Conservation (phyloP, 1,140 invertebrate species). For the Sinella curviseta region DNA sequence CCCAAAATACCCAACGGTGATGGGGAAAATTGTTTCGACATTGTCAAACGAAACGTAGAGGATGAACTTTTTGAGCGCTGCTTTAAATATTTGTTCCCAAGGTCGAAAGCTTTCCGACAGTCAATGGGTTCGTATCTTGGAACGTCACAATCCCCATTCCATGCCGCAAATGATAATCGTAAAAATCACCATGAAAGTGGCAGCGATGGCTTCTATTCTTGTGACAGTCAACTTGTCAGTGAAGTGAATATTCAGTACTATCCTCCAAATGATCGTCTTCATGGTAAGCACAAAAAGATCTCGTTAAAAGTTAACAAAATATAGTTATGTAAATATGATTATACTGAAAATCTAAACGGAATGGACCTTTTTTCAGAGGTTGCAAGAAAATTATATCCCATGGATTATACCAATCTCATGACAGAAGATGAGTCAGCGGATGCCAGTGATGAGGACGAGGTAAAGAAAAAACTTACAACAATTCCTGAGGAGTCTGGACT, state of each 20-base stretch:
- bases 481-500: conserved; percentile 8
- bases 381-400: not conserved
- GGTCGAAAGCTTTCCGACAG: not conserved
- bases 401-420: not conserved
- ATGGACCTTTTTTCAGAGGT: not conserved
- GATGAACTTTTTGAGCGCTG: conserved; percentile 30
- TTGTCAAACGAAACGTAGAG: conserved; percentile 3
- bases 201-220: conserved; percentile 1
- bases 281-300: not conserved
- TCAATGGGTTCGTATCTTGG: not conserved
- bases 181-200: not conserved
- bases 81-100: conserved; percentile 6
- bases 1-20: conserved; percentile 32
- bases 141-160: not conserved
- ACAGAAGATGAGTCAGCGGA: conserved; percentile 6
- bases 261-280: not conserved
- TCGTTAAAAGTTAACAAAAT: too few relatives aligned
- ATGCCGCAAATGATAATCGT: not conserved
- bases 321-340: not conserved
- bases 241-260: not conserved
- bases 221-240: not conserved
- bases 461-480: conserved; percentile 3
- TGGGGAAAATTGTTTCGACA: conserved; percentile 35
- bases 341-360: too few relatives aligned
- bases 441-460: not conserved